Evolutionary conservation across 2,113 vertebrate species (phyloP).

Genomic region (Elaphurus davidianus): DNA sequence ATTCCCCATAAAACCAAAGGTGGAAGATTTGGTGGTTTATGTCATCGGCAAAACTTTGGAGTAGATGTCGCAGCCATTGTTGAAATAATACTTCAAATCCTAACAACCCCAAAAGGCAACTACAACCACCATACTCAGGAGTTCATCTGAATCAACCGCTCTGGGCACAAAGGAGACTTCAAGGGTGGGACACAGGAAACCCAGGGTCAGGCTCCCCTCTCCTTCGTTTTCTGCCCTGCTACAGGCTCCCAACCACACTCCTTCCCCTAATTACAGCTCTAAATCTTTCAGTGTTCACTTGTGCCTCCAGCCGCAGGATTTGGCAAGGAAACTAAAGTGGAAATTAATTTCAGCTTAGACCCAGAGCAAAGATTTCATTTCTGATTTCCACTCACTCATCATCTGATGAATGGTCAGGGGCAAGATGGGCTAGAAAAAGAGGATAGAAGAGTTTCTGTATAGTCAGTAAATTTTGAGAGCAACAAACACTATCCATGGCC

Average conservation of each 20-base stretch:
- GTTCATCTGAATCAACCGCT: accelerated
- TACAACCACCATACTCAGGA: neutral
- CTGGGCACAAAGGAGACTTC: neutral
- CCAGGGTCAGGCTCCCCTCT: neutral
- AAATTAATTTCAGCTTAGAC: neutral
- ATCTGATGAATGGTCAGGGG: neutral
- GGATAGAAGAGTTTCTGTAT: neutral
- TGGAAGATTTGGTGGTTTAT: constrained; percentile 23
- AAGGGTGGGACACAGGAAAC: neutral
- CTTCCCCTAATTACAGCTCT: neutral
- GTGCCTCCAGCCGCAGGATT: neutral
- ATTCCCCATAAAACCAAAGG: constrained; percentile 42
- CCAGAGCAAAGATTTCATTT: neutral
- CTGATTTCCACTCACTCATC: neutral
- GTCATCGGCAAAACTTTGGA: constrained; percentile 1
- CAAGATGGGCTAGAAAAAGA: neutral
- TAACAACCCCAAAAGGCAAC: neutral
- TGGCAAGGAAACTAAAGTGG: neutral
- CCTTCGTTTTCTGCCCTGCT: too few species aligned
- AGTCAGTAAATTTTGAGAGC: neutral
- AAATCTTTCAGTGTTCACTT: neutral
- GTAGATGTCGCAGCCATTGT: neutral
- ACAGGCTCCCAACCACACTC: neutral
- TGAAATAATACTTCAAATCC: neutral
- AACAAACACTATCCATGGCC: neutral